Conservation (phyloP, 2,113 vertebrate genomes). For the Nyctibius bracteatus region DNA sequence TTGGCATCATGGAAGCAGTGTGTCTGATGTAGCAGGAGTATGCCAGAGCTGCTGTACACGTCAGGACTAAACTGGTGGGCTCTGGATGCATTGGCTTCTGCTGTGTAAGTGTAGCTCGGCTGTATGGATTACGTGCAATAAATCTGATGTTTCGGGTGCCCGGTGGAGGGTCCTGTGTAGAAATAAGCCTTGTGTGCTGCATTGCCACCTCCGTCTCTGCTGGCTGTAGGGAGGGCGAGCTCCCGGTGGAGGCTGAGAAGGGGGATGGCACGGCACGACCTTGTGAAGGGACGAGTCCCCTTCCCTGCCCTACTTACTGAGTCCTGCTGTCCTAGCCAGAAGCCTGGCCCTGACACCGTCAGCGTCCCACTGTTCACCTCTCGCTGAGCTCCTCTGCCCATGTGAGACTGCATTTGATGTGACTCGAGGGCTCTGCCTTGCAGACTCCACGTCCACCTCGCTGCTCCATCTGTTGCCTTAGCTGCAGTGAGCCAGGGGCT, state of each 20-base stretch:
- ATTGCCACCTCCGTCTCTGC: fast-evolving
- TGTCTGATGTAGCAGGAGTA: background rate
- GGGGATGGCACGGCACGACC: background rate
- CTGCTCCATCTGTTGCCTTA: conserved; percentile 56
- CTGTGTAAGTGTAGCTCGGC: background rate
- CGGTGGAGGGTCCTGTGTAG: background rate
- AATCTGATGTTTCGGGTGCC: background rate
- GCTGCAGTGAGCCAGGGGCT: background rate
- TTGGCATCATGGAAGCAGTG: background rate
- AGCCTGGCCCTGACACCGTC: background rate
- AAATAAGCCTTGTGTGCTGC: fast-evolving
- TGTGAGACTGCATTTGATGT: conserved; percentile 16
- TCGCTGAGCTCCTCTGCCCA: background rate
- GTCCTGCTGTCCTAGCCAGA: background rate
- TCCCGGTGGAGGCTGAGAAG: background rate
- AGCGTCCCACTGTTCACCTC: background rate
- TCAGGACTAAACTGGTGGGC: background rate
- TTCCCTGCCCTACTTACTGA: conserved; percentile 18
- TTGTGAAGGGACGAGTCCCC: background rate
- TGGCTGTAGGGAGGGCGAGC: background rate
- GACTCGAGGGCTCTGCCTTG: conserved; percentile 19
- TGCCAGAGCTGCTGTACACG: background rate
- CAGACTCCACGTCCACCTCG: background rate
- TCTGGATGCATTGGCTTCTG: background rate
- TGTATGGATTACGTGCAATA: background rate